Conservation (phyloP, 2,113 vertebrate genomes). For the Colius striatus region DNA sequence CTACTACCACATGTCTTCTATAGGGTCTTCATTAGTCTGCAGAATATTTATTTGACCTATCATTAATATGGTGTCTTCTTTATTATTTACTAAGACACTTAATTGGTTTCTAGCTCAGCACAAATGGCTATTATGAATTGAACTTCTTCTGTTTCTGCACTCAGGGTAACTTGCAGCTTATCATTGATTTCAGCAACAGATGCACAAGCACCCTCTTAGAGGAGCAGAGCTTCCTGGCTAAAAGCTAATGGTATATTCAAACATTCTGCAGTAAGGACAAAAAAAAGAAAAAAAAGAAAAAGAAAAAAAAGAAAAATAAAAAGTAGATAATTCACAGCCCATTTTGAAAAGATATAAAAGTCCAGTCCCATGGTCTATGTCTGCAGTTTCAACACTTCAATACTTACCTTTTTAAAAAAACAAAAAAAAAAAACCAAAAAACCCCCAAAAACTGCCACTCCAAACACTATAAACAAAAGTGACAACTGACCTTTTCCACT, state of each 20-base stretch:
- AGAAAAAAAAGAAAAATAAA: too few relatives aligned
- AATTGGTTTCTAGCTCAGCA: neutral
- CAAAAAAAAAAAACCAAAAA: neutral
- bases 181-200: neutral
- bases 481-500: fast-evolving
- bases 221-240: neutral
- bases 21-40: neutral
- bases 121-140: neutral
- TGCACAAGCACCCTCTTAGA: neutral
- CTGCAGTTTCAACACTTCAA: neutral
- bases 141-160: neutral
- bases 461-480: neutral
- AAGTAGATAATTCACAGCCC: neutral
- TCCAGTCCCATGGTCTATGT: too few relatives aligned
- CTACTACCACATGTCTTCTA: neutral
- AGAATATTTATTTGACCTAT: neutral
- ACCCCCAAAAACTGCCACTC: fast-evolving
- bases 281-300: fast-evolving
- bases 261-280: neutral
- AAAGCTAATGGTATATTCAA: neutral
- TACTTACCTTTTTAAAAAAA: too few relatives aligned
- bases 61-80: neutral
- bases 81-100: neutral
- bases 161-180: neutral
- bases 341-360: neutral